Percentiles rank a stretch among this genome's conserved stretches.
Evolutionary conservation across 2,797 vertebrate species (phyloP).

Genomic region (Argyrosomus regius): DNA sequence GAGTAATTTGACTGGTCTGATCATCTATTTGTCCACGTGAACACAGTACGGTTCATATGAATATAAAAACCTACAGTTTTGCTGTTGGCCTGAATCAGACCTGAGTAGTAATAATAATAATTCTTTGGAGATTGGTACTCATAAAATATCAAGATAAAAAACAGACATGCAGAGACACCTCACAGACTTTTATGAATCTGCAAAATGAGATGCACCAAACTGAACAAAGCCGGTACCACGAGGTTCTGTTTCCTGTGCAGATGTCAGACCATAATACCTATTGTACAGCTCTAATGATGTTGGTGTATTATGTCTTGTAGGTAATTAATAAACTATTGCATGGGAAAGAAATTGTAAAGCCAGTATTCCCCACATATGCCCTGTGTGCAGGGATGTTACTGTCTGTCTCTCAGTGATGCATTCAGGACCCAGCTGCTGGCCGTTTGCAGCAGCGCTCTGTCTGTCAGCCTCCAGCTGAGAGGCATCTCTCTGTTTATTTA

Average conservation of each 20-base stretch:
- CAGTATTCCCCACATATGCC: background rate
- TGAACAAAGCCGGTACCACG: background rate
- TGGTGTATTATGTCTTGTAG: background rate
- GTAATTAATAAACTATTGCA: background rate
- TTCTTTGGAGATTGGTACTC: background rate
- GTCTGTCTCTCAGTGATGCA: background rate
- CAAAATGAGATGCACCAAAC: background rate
- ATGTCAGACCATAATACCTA: no score
- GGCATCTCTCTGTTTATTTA: conserved; percentile 96
- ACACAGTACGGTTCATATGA: no score
- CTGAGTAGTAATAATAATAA: background rate
- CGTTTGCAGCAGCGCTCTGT: conserved; percentile 72
- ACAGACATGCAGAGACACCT: background rate
- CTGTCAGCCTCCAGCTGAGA: conserved; percentile 88
- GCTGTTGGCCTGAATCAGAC: no score
- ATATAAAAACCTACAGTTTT: no score
- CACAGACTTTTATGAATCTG: background rate
- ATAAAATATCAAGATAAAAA: no score
- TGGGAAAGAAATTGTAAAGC: background rate
- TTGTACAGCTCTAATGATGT: background rate
- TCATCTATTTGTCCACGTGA: no score
- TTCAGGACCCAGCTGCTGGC: conserved; percentile 86
- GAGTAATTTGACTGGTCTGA: no score
- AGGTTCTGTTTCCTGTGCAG: background rate
- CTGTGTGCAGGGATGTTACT: conserved; percentile 15